These are phyloP conservation scores for Luperina nickerlii DNA, from an alignment of 2,888 invertebrate species.

Conservation along the genomic window DNA sequence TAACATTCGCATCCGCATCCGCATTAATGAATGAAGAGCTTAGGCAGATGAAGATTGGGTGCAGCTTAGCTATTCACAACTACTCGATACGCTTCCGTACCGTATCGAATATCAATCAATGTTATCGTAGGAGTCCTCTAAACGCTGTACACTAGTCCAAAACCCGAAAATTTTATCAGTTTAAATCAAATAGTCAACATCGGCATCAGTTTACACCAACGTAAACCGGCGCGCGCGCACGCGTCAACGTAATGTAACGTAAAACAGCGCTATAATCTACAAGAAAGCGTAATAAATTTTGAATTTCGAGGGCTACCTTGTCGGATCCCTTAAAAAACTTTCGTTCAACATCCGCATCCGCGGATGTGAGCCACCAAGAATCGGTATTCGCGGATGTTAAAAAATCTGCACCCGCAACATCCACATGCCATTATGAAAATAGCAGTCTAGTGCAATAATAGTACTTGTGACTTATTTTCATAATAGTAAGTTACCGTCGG, in stretches of 20 bases:
- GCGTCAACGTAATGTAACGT: neutral
- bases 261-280: neutral
- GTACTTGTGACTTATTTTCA: neutral
- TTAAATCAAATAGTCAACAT: no score
- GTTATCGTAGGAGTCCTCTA: no score
- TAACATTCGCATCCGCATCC: neutral
- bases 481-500: constrained; percentile 82
- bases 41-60: neutral
- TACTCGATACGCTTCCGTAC: no score
- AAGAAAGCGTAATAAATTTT: neutral
- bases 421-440: no score
- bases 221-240: no score
- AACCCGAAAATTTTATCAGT: no score
- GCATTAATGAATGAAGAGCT: neutral
- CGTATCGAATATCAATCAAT: no score
- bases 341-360: neutral
- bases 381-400: neutral
- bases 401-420: neutral
- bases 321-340: neutral
- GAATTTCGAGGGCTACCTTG: neutral
- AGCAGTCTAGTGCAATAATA: no score
- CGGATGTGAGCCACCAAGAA: neutral
- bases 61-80: no score
- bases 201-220: no score
- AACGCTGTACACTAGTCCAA: no score